These are phyloP conservation scores for Pasiphila rectangulata DNA, from an alignment of 2,888 invertebrate species.

Conservation along the genomic window DNA sequence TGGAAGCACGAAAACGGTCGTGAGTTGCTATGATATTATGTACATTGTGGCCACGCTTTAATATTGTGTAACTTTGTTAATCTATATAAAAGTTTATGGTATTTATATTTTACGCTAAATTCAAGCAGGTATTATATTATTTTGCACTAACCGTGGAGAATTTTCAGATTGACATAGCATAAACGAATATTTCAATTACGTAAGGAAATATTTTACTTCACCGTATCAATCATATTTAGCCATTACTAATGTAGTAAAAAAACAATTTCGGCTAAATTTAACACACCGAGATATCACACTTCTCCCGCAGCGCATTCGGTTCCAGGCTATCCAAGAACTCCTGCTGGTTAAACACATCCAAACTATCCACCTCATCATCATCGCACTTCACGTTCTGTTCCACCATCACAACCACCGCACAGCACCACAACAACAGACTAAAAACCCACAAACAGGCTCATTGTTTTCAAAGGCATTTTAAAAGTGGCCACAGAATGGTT, in stretches of 20 bases:
- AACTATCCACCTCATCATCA: slow-evolving; percentile 63
- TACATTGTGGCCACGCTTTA: too few species aligned
- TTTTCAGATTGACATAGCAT: too few species aligned
- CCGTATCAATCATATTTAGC: too few species aligned
- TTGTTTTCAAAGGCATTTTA: slow-evolving; percentile 53
- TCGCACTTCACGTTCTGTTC: slow-evolving; percentile 62
- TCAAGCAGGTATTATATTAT: too few species aligned
- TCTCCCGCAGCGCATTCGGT: slow-evolving; percentile 55
- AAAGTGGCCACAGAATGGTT: slow-evolving; percentile 48
- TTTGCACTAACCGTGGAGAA: too few species aligned
- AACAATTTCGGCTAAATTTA: slow-evolving; percentile 13
- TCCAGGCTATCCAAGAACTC: slow-evolving; percentile 73
- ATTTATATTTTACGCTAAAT: too few species aligned
- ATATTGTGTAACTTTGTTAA: slow-evolving; percentile 5
- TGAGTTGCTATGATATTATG: too few species aligned
- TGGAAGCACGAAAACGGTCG: slow-evolving; percentile 12
- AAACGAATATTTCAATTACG: too few species aligned
- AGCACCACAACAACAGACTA: slow-evolving; percentile 28
- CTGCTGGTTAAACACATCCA: slow-evolving; percentile 62
- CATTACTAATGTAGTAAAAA: neutral
- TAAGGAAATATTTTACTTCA: too few species aligned
- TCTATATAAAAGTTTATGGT: too few species aligned
- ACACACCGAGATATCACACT: slow-evolving; percentile 55
- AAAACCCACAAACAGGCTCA: slow-evolving; percentile 31
- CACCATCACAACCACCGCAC: slow-evolving; percentile 55